A percentile compares a stretch with the other conserved stretches of the same genome.
Conservation (phyloP, 2,113 vertebrate species). For the Spilogale gracilis region DNA sequence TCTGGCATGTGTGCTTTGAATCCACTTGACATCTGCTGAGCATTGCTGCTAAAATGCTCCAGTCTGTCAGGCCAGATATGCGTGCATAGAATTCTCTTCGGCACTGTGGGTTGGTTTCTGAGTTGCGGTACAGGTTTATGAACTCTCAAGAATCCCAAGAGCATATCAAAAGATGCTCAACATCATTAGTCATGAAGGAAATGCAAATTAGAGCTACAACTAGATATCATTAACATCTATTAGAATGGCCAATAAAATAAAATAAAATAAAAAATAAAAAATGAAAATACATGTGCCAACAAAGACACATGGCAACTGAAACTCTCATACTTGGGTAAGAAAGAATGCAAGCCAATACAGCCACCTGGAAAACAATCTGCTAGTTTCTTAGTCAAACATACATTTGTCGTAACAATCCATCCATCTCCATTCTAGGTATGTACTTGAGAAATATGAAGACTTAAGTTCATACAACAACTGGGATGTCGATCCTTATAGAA, state of each 20-base stretch:
- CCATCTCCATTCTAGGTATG: background rate
- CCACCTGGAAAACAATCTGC: background rate
- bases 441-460: background rate
- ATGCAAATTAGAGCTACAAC: background rate
- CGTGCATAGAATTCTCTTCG: background rate
- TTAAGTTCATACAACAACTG: background rate
- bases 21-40: background rate
- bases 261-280: background rate
- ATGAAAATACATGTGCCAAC: background rate
- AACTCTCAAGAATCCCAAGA: constrained; percentile 4
- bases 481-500: background rate
- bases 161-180: background rate
- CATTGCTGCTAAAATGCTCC: background rate
- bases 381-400: background rate
- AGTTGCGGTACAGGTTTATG: background rate
- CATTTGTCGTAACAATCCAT: background rate
- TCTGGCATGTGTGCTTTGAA: background rate
- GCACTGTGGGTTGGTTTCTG: background rate
- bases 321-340: no score
- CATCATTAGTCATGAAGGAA: background rate
- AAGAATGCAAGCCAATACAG: background rate
- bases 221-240: background rate
- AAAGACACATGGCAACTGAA: background rate
- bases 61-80: background rate
- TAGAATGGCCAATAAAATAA: background rate